Evolutionary conservation across 2,888 invertebrate genomes (phyloP).

Genomic region (Dascillus cervinus): DNA sequence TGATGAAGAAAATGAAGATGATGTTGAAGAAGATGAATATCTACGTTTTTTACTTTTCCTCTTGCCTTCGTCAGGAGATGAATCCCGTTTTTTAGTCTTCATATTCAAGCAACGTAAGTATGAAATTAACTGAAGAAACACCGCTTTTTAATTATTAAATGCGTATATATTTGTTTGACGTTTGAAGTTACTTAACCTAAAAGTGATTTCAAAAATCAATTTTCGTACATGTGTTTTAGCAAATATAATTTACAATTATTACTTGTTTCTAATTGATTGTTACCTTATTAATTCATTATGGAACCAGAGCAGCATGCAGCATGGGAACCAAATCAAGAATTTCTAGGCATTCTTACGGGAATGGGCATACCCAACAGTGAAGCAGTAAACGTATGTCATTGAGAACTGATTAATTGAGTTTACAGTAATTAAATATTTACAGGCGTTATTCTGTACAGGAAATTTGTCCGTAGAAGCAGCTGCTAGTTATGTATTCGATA

Average conservation of each 20-base stretch:
- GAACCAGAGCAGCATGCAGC: conserved; percentile 13
- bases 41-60: conserved; percentile 6
- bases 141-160: too few relatives aligned
- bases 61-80: conserved; percentile 3
- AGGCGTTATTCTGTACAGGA: conserved; percentile 50
- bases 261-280: too few relatives aligned
- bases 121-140: too few relatives aligned
- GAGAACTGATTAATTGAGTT: conserved; percentile 1
- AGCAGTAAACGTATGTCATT: conserved; percentile 38
- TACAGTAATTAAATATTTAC: conserved; percentile 15
- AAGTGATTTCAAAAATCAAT: too few relatives aligned
- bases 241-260: too few relatives aligned
- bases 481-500: conserved; percentile 48
- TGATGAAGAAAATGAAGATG: conserved; percentile 5
- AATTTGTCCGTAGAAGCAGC: conserved; percentile 49
- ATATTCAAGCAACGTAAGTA: too few relatives aligned
- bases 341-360: conserved; percentile 34
- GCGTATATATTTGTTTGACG: too few relatives aligned
- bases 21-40: conserved; percentile 2
- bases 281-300: too few relatives aligned
- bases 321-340: conserved; percentile 37
- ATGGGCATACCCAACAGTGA: conserved; percentile 43
- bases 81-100: too few relatives aligned
- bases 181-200: too few relatives aligned
- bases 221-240: too few relatives aligned